Conservation (phyloP, 2,888 invertebrate species). For the Drosophila kokeensis region DNA sequence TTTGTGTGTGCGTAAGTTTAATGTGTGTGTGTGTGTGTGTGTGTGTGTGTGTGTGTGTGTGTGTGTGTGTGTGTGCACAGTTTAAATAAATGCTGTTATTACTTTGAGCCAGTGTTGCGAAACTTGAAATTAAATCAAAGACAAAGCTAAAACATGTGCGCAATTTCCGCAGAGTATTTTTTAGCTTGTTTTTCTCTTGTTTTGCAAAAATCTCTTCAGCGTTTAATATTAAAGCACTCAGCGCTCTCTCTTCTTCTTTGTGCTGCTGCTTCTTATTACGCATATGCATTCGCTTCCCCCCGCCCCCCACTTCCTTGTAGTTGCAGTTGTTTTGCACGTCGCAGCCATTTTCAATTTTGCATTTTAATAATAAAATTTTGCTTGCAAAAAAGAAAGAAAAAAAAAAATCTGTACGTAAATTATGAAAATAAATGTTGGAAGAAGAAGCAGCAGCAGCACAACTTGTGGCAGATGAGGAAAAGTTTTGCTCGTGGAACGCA, state of each 20-base stretch:
- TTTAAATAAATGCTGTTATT: constrained; percentile 62
- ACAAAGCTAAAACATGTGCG: constrained; percentile 13
- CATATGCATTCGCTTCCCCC: constrained; percentile 55
- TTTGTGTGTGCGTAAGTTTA: constrained; percentile 14
- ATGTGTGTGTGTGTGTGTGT: constrained; percentile 36
- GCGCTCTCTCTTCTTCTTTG: constrained; percentile 4
- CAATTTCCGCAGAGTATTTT: constrained; percentile 19
- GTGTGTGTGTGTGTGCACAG: constrained; percentile 40
- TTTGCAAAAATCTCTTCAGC: constrained; percentile 1
- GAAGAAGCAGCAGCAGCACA: constrained; percentile 33
- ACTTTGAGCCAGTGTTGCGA: constrained; percentile 24
- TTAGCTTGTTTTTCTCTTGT: not conserved
- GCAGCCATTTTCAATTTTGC: constrained; percentile 79
- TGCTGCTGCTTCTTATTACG: constrained; percentile 54
- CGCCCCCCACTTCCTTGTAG: not conserved
- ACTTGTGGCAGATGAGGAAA: constrained; percentile 67
- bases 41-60: constrained; percentile 29
- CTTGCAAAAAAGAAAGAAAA: constrained; percentile 21
- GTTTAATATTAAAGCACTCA: constrained; percentile 56
- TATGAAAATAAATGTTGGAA: constrained; percentile 37
- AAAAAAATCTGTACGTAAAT: not conserved
- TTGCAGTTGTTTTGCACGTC: constrained; percentile 56
- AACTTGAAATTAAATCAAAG: constrained; percentile 75
- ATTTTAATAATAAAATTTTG: constrained; percentile 81
- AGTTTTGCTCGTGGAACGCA: constrained; percentile 61